A percentile compares a stretch with the other conserved stretches of the same genome.
phyloP scores from a whole-genome alignment of 2,113 vertebrate species.

The Sylvietta virens region DNA sequence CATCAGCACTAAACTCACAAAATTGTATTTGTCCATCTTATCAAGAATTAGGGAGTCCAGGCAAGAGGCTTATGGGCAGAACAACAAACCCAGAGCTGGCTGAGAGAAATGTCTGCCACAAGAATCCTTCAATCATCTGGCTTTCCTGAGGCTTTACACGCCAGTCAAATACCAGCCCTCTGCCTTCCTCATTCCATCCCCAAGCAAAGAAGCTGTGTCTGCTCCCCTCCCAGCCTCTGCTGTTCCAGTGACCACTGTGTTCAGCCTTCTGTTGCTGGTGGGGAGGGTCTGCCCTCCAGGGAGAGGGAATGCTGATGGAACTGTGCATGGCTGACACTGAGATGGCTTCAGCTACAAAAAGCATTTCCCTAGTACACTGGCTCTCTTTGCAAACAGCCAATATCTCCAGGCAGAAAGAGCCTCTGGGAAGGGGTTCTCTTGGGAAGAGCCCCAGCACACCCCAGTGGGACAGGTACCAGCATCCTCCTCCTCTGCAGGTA shows the following conservation, averaged over 20 bases:
- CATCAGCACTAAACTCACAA: background rate
- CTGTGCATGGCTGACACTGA: accelerated
- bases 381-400: background rate
- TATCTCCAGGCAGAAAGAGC: background rate
- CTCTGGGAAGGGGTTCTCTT: background rate
- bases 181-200: background rate
- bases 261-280: background rate
- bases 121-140: background rate
- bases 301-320: accelerated
- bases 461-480: background rate
- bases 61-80: background rate
- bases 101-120: background rate
- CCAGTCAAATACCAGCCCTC: accelerated
- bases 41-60: background rate
- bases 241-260: accelerated
- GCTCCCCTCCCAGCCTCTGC: background rate
- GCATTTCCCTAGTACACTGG: accelerated
- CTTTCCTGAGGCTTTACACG: background rate
- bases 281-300: background rate
- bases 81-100: background rate
- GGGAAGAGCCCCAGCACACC: background rate
- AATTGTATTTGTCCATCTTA: background rate
- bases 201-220: background rate
- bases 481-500: background rate
- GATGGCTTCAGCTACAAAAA: background rate